Conservation (phyloP, 92 coral and sea anemone species). For the Heteractis magnifica region DNA sequence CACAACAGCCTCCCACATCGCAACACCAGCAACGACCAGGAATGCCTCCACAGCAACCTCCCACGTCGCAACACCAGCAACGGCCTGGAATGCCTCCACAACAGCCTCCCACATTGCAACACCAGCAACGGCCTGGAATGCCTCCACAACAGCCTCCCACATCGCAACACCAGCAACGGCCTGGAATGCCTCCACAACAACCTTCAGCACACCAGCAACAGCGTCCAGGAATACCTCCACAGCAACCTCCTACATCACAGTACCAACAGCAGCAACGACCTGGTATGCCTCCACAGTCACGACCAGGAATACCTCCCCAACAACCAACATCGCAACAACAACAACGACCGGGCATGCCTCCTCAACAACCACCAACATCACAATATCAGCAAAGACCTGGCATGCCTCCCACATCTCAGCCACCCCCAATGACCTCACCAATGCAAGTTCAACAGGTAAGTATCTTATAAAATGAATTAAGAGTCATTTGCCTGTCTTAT, state of each 20-base stretch:
- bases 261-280: slow-evolving; percentile 19
- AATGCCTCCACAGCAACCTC: slow-evolving; percentile 10
- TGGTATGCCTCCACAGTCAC: slow-evolving; percentile 25
- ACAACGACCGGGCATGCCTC: slow-evolving; percentile 4
- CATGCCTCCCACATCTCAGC: slow-evolving; percentile 30
- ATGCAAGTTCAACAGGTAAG: neutral
- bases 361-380: neutral
- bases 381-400: slow-evolving; percentile 14
- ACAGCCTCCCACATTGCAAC: slow-evolving; percentile 23
- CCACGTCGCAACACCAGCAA: slow-evolving; percentile 18
- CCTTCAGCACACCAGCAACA: neutral
- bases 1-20: neutral
- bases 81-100: slow-evolving; percentile 45
- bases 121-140: slow-evolving; percentile 33
- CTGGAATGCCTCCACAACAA: slow-evolving; percentile 11
- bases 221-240: slow-evolving; percentile 1
- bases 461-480: neutral
- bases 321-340: neutral
- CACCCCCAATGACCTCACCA: slow-evolving; percentile 19
- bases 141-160: slow-evolving; percentile 34
- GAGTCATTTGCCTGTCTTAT: neutral
- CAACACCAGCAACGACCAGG: slow-evolving; percentile 37
- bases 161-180: slow-evolving; percentile 15
- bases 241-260: slow-evolving; percentile 1
- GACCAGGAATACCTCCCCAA: neutral